Conservation (phyloP, 2,113 vertebrate species). For the Misgurnus anguillicaudatus region DNA sequence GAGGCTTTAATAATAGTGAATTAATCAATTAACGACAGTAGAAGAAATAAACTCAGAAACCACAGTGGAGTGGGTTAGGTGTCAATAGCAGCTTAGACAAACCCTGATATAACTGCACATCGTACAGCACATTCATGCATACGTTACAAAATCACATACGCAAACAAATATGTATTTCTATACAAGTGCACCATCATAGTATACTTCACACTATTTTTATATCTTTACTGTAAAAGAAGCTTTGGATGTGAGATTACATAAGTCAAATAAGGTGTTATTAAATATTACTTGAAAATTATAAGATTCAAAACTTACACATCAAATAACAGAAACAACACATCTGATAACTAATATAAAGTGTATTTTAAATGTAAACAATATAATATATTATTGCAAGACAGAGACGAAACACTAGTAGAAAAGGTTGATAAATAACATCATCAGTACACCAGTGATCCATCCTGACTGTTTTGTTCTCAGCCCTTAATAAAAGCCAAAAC, state of each 20-base stretch:
- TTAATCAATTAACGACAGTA: slow-evolving; percentile 3
- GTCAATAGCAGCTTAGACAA: slow-evolving; percentile 12
- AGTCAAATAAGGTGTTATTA: background rate
- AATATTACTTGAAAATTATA: background rate
- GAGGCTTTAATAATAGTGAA: slow-evolving; percentile 8
- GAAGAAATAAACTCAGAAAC: background rate
- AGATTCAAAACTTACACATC: slow-evolving; percentile 1
- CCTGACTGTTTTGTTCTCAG: background rate
- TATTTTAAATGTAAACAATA: slow-evolving; percentile 21
- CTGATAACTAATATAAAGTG: slow-evolving; percentile 15
- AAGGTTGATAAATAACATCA: slow-evolving; percentile 2
- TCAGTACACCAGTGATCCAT: background rate
- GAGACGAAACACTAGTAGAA: slow-evolving; percentile 35
- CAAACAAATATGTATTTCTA: slow-evolving; percentile 21
- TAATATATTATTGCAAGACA: slow-evolving; percentile 48
- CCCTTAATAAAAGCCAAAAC: background rate
- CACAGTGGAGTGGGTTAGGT: slow-evolving; percentile 22
- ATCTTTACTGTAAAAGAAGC: slow-evolving; percentile 6
- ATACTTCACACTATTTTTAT: background rate
- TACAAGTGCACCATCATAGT: background rate
- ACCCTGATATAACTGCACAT: slow-evolving; percentile 13
- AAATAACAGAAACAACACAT: background rate
- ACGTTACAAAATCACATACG: slow-evolving; percentile 1
- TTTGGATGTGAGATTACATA: slow-evolving; percentile 9
- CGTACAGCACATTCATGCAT: slow-evolving; percentile 8